Base-by-base conservation (phyloP, 2,797 vertebrate species). In the Gymnodraco acuticeps region DNA sequence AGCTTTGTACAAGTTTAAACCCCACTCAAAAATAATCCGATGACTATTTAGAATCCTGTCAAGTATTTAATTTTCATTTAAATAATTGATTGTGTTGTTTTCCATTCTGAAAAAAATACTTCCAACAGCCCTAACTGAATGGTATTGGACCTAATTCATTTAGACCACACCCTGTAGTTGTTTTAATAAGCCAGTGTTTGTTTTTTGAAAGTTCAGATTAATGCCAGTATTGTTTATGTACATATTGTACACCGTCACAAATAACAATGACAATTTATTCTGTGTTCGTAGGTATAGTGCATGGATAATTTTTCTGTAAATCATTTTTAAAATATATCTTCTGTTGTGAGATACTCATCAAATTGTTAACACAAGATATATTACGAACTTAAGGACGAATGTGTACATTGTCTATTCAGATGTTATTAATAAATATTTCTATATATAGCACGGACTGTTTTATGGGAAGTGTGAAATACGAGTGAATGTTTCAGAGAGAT, bases 371-470 rank as follows among this genome's bases (percentile, higher is more conserved):
- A 84, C 78, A 10, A 87, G 46, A 73, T 91, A 82, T 87, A 88
- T 65, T 60, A 87, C 50, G 65, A 86, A 86, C 48, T 64, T 78
- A 87, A 77, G 61, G 56, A 75, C 74, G 81, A 86, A 51, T 81
- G 77, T 88, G 78, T 85, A 80, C 75, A 83, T 68, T 88, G 86
- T 89, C 77, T 55, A 75, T 89, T 86, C 81, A 85, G 79, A 88
- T 88, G 85, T 87, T 87, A 88, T 84, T 88, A 93, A 93, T 93
- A 94, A 93, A 93, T 89, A 86, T 92, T 89, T 92, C 61, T 92
- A 76, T 82, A 89, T 77, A 84, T 77, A 71, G 55, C 20, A 58
- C 11, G 41, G 72, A 16, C 43, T 84, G 27, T 46, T 86, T 85
- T 31, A 27, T 87, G 50, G 11, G 2, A 15, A n/a, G 13, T 60